phyloP scores from a whole-genome alignment of 2,797 vertebrate genomes.

The Chloroceryle inda region DNA sequence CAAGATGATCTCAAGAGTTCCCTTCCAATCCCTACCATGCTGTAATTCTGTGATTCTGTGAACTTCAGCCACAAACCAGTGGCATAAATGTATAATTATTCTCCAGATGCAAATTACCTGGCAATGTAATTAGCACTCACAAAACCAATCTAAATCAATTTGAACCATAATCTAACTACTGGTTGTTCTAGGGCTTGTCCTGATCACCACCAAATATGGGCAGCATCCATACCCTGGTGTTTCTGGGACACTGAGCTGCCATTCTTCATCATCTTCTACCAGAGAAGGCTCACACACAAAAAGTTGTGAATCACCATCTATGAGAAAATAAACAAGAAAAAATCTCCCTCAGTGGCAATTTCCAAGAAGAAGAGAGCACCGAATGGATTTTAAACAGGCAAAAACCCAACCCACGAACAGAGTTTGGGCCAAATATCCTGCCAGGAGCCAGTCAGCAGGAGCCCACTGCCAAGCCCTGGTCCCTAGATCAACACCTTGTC shows the following conservation, averaged over 20 bases:
- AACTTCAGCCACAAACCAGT: not conserved
- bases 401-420: not conserved
- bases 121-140: not conserved
- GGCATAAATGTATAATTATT: not conserved
- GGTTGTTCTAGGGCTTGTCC: not conserved
- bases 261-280: not conserved
- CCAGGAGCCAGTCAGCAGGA: constrained; percentile 52
- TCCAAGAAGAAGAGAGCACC: constrained; percentile 12
- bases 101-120: not conserved
- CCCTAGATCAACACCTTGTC: constrained; percentile 29
- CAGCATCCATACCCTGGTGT: fast-evolving
- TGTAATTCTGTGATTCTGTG: not conserved
- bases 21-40: not conserved
- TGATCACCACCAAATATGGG: not conserved
- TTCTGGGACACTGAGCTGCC: not conserved
- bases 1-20: too few relatives aligned
- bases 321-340: constrained; percentile 30
- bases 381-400: constrained; percentile 8
- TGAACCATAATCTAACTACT: fast-evolving
- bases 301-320: not conserved
- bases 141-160: not conserved
- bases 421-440: constrained; percentile 59
- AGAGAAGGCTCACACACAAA: not conserved
- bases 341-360: constrained; percentile 1
- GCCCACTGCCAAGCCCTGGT: constrained; percentile 40